A percentile compares a stretch with the other conserved stretches of the same genome.
Evolutionary conservation across 2,113 vertebrate species (phyloP).

Genomic region (Thermophis baileyi): DNA sequence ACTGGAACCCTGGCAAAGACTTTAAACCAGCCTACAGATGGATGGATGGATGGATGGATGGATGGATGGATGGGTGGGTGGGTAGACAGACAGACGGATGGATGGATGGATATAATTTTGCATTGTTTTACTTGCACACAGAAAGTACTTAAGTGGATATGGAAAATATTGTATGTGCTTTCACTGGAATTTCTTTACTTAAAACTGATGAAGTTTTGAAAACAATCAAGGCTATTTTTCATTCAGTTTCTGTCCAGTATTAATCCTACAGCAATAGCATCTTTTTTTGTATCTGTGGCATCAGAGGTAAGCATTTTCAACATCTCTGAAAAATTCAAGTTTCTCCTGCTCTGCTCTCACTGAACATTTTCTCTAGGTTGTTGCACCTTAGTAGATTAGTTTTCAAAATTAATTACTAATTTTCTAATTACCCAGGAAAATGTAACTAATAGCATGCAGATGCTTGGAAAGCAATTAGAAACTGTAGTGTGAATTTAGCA

Average conservation of each 20-base stretch:
- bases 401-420: background rate
- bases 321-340: background rate
- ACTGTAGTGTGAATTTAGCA: background rate
- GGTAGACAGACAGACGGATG: too few relatives aligned
- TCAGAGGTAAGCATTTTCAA: background rate
- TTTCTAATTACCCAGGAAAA: background rate
- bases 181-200: background rate
- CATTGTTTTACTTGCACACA: background rate
- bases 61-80: too few relatives aligned
- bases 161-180: background rate
- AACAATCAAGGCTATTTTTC: background rate
- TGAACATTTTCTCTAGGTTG: background rate
- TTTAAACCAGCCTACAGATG: slow-evolving; percentile 26
- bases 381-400: background rate
- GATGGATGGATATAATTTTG: background rate
- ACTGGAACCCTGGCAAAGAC: slow-evolving; percentile 33
- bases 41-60: background rate
- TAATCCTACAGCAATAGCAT: background rate
- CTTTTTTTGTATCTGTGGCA: background rate
- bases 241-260: background rate
- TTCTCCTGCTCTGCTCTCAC: background rate
- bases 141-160: background rate
- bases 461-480: background rate
- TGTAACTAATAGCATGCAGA: background rate
- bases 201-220: background rate